Evolutionary conservation across 2,797 vertebrate species (phyloP).

Genomic region (Mycteria americana): DNA sequence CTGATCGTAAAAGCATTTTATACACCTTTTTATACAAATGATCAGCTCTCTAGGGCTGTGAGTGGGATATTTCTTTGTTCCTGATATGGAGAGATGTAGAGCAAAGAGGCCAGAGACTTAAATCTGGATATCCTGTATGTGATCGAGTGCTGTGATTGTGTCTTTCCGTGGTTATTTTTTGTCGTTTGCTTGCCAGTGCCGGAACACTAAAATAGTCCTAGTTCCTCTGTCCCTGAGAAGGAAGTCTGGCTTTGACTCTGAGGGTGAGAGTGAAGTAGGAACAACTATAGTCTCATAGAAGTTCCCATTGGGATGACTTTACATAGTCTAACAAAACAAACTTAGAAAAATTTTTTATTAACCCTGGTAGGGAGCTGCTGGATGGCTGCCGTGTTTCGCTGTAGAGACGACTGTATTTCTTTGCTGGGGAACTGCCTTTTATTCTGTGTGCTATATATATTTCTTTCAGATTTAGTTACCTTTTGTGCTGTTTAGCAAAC

Average conservation of each 20-base stretch:
- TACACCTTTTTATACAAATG: background rate
- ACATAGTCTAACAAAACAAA: background rate
- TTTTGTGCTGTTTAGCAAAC: background rate
- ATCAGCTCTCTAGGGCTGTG: background rate
- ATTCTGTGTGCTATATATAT: background rate
- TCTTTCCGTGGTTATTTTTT: background rate
- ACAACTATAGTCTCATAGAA: background rate
- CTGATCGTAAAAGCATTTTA: background rate
- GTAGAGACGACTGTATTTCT: background rate
- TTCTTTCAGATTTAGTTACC: background rate
- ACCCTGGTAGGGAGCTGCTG: background rate
- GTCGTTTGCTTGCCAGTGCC: background rate
- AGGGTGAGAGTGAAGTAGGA: background rate
- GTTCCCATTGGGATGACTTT: background rate
- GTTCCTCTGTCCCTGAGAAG: background rate
- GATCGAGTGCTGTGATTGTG: background rate
- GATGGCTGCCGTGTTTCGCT: fast-evolving
- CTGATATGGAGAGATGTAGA: background rate
- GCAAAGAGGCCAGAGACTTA: background rate
- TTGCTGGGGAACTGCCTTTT: background rate
- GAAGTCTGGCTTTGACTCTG: background rate
- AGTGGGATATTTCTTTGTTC: background rate
- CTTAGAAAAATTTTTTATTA: background rate
- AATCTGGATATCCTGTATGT: constrained; percentile 33
- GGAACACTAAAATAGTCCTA: background rate